A percentile compares a stretch with the other conserved stretches of the same genome.
These are phyloP conservation scores for Torymus tubicola DNA, from an alignment of 2,888 invertebrate species.

Conservation along the genomic window DNA sequence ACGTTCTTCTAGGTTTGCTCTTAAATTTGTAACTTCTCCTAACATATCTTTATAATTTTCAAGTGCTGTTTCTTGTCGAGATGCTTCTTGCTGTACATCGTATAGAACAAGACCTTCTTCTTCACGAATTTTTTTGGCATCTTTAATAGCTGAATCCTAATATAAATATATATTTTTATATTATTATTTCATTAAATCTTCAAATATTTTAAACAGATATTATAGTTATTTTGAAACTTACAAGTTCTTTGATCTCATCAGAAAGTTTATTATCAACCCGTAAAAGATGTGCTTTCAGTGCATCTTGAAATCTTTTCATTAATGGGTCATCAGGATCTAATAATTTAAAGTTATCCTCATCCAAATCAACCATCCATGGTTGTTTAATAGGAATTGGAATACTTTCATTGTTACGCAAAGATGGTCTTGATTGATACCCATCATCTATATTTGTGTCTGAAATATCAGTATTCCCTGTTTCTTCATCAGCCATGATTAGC, in stretches of 20 bases:
- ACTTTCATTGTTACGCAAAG: slow-evolving; percentile 17
- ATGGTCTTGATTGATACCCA: slow-evolving; percentile 18
- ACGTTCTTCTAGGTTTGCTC: slow-evolving; percentile 78
- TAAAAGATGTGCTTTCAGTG: slow-evolving; percentile 82
- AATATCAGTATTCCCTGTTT: not conserved
- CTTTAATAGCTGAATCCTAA: slow-evolving; percentile 76
- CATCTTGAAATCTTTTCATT: slow-evolving; percentile 85
- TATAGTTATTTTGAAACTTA: slow-evolving; percentile 69
- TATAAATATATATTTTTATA: slow-evolving; percentile 22
- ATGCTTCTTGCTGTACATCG: slow-evolving; percentile 81
- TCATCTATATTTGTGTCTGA: slow-evolving; percentile 1
- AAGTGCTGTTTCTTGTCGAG: slow-evolving; percentile 78
- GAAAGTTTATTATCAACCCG: slow-evolving; percentile 82
- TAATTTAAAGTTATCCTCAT: slow-evolving; percentile 73
- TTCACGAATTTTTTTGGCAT: slow-evolving; percentile 79
- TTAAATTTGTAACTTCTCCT: slow-evolving; percentile 77
- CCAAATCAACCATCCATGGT: slow-evolving; percentile 35
- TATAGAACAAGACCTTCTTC: slow-evolving; percentile 80
- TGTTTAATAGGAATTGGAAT: slow-evolving; percentile 2
- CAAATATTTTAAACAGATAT: slow-evolving; percentile 14
- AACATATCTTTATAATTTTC: slow-evolving; percentile 79
- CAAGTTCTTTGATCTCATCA: slow-evolving; percentile 83
- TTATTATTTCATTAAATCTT: not conserved
- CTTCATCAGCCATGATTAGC: slow-evolving; percentile 12
- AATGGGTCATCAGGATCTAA: slow-evolving; percentile 86